phyloP scores from a whole-genome alignment of 2,888 invertebrate genomes.

The Cephus rjabovi region DNA sequence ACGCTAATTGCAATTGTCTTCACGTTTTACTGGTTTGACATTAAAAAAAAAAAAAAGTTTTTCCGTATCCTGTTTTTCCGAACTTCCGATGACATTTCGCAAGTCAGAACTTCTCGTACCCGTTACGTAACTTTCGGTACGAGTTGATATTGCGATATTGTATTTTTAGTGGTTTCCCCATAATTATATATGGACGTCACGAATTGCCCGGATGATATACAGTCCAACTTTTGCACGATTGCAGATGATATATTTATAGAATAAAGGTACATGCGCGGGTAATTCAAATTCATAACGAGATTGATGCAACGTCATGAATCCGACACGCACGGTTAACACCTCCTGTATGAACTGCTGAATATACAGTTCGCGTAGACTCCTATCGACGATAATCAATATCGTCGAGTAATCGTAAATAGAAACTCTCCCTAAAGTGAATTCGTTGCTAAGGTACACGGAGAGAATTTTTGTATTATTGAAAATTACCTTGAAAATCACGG shows the following conservation, averaged over 20 bases:
- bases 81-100: neutral
- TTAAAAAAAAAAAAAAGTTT: neutral
- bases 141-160: neutral
- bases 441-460: neutral
- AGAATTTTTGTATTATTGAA: too few species aligned
- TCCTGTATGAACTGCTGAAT: neutral
- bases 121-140: neutral
- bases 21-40: too few species aligned
- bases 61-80: neutral
- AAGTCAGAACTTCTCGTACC: neutral
- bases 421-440: neutral
- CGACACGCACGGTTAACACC: neutral
- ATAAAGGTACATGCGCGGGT: neutral
- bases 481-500: too few species aligned
- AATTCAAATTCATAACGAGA: neutral
- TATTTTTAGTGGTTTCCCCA: neutral
- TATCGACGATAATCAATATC: neutral
- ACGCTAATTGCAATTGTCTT: neutral
- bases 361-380: neutral
- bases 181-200: neutral
- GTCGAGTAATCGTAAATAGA: neutral
- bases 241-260: neutral
- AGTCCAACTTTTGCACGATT: neutral
- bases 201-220: neutral
- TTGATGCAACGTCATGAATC: neutral